phyloP scores from a whole-genome alignment of 2,113 vertebrate genomes.

The Myiozetetes cayanensis region DNA sequence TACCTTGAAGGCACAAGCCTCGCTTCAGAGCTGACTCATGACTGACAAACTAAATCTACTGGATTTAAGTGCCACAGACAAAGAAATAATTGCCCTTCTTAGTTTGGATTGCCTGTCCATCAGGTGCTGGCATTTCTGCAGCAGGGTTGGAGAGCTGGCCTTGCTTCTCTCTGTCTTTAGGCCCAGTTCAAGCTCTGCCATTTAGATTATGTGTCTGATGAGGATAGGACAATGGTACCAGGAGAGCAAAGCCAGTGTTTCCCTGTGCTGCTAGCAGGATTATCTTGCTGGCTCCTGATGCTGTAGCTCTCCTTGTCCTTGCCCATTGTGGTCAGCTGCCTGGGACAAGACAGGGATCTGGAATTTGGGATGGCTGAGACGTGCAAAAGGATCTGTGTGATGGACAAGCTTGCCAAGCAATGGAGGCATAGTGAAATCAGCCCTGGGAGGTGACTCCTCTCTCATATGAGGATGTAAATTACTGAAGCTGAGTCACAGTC shows the following conservation, averaged over 20 bases:
- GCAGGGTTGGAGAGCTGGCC: neutral
- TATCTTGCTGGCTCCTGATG: neutral
- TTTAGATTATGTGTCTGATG: neutral
- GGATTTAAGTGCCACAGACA: neutral
- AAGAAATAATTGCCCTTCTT: neutral
- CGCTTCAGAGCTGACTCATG: constrained; percentile 19
- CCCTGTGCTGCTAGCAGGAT: neutral
- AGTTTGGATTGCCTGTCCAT: neutral
- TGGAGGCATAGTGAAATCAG: neutral
- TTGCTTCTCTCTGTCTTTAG: neutral
- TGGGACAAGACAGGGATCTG: neutral
- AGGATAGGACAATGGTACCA: neutral
- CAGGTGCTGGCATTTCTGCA: neutral
- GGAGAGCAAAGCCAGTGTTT: neutral
- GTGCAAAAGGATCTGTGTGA: neutral
- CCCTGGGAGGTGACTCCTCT: constrained; percentile 16
- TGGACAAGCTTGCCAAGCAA: neutral
- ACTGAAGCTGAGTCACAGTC: constrained; percentile 42
- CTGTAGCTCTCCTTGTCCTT: neutral
- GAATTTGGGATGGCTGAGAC: neutral
- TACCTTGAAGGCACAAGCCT: constrained; percentile 30
- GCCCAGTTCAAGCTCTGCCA: neutral
- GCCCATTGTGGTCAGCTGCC: neutral
- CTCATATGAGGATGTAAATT: neutral
- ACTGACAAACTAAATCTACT: neutral